These are phyloP conservation scores for Coracias cyanogaster DNA, from an alignment of 2,797 vertebrate genomes.

Conservation along the genomic window DNA sequence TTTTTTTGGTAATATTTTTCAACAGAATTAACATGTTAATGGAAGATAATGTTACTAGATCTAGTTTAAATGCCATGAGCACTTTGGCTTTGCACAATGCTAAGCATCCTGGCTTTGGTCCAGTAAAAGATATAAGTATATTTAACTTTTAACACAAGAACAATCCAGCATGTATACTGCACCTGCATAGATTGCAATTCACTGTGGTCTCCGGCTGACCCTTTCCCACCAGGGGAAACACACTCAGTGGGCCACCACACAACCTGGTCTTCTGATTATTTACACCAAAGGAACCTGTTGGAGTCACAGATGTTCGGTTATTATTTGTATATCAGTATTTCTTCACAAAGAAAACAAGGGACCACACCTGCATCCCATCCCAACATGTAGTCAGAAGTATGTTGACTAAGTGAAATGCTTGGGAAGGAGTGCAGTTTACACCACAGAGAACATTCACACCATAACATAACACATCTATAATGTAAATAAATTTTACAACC, in stretches of 20 bases:
- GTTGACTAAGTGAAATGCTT: neutral
- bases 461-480: neutral
- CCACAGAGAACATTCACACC: neutral
- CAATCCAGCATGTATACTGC: neutral
- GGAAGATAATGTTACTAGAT: neutral
- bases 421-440: neutral
- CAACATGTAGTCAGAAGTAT: neutral
- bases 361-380: neutral
- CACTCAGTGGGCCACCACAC: neutral
- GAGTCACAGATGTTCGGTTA: neutral
- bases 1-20: neutral
- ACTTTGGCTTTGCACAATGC: neutral
- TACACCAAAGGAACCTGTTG: neutral
- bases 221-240: neutral
- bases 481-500: neutral
- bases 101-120: neutral
- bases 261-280: neutral
- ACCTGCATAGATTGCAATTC: neutral
- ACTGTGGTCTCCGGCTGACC: neutral
- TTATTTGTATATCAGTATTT: neutral
- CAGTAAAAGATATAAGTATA: neutral
- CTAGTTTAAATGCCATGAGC: neutral
- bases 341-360: neutral
- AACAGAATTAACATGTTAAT: neutral
- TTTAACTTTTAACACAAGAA: neutral